These are phyloP conservation scores for Cyrtorhinus lividipennis DNA, from an alignment of 1,140 invertebrate genomes.

Conservation along the genomic window DNA sequence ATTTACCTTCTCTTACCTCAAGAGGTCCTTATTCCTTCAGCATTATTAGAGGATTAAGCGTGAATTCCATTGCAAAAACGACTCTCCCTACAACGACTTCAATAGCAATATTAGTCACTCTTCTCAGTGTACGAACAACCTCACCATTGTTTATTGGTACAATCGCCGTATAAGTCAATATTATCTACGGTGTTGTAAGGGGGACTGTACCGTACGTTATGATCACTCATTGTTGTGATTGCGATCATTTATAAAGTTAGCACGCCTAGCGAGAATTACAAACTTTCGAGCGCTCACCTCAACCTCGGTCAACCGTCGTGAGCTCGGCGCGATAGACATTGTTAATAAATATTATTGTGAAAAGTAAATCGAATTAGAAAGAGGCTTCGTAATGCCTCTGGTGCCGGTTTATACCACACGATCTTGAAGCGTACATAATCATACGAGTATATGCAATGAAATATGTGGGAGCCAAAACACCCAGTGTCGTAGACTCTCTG, in stretches of 20 bases:
- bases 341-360: background rate
- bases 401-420: no score
- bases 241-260: background rate
- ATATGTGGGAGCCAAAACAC: no score
- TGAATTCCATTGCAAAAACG: background rate
- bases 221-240: conserved; percentile 7
- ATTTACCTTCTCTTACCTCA: background rate
- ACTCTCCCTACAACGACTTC: background rate
- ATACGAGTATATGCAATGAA: no score
- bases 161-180: conserved; percentile 3
- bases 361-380: background rate
- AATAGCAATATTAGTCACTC: background rate
- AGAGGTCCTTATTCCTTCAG: background rate
- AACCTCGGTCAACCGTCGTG: background rate
- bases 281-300: background rate
- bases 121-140: background rate
- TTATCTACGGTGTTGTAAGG: background rate
- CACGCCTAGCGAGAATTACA: background rate
- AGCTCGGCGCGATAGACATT: background rate
- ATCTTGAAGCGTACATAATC: no score
- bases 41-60: conserved; percentile 4
- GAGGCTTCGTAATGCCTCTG: no score
- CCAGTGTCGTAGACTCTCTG: no score
- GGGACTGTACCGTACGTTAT: background rate
- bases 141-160: background rate